Conservation (phyloP, 2,113 vertebrate genomes). For the Eulacestoma nigropectus region DNA sequence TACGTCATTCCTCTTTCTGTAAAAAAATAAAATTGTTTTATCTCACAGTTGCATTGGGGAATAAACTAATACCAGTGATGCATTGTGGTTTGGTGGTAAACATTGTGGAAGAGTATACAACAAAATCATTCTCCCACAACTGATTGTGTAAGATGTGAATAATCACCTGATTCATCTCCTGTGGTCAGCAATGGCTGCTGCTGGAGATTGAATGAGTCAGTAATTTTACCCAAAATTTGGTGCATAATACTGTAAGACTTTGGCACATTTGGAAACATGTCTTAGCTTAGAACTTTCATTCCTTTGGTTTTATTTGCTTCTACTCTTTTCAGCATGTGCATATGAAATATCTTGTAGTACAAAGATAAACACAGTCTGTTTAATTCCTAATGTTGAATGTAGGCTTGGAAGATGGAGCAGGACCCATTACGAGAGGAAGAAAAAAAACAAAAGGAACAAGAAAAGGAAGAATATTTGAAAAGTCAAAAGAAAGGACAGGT, state of each 20-base stretch:
- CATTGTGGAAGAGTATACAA: neutral
- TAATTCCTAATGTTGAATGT: neutral
- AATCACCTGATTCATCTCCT: neutral
- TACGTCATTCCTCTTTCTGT: neutral
- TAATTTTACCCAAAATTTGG: neutral
- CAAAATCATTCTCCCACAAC: neutral
- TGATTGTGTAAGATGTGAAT: neutral
- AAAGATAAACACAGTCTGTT: neutral
- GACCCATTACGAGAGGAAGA: conserved; percentile 71
- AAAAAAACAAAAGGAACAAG: conserved; percentile 56
- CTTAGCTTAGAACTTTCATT: neutral
- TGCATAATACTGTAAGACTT: neutral
- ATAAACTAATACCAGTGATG: neutral
- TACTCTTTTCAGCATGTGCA: neutral
- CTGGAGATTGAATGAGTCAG: neutral
- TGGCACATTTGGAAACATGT: neutral
- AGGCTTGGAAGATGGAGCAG: conserved; percentile 82
- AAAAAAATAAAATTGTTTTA: neutral
- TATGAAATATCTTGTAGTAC: neutral
- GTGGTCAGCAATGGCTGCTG: neutral
- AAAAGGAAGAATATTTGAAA: conserved; percentile 17
- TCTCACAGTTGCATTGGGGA: neutral
- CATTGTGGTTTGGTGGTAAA: neutral
- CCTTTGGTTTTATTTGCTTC: neutral
- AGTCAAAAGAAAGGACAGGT: conserved; percentile 51